Base-by-base conservation (phyloP, 2,797 vertebrate species). In the Acipenser oxyrinchus region DNA sequence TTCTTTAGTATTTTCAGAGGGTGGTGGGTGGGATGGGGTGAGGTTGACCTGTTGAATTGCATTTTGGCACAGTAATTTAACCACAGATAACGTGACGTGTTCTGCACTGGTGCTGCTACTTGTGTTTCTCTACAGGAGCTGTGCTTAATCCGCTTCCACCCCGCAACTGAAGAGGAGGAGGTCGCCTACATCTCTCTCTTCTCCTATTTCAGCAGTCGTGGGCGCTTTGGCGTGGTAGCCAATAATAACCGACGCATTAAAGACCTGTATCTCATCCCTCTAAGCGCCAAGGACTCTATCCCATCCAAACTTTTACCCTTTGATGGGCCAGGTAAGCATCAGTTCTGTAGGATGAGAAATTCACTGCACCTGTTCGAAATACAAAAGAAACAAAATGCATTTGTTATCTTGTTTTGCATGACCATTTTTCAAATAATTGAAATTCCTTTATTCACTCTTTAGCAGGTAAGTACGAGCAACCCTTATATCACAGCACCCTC, bases 181-280 rank as follows among this genome's bases (percentile, higher is more conserved):
- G 95, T 97, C 64, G 95, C 96, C 77, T 99, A 99, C 73, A 93
- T 97, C 64, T 99, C 96, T 64, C 89, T 99, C 37, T 99, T 97
- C 86, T 99, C 97, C 66, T 99, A 99, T 84, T 99, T 99, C 77
- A 99, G 93, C 88, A 99, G 96, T 84, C 94, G 97, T 69, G 90
- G 93, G 69, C 93, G 96, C 76, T 99, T 97, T 72, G 97, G 97
- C 71, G 97, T 99, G 62, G 93, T 99, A 57, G 92, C 96, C 73
- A 98, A 97, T 81, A 92, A 88, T 78, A 93, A 86, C 87, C 91
- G 88, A 74, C 93, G 90, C 73, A 85, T 99, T 78, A 99, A 99
- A 84, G 96, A 99, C 82, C 88, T 99, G 72, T 99, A 99, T 85
- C 87, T 99, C 77, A 95, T 99, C 67, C 97, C 97, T 37, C 86